Percentiles rank a stretch among this genome's conserved stretches.
Conservation (phyloP, 2,797 vertebrate genomes). For the Bucorvus abyssinicus region DNA sequence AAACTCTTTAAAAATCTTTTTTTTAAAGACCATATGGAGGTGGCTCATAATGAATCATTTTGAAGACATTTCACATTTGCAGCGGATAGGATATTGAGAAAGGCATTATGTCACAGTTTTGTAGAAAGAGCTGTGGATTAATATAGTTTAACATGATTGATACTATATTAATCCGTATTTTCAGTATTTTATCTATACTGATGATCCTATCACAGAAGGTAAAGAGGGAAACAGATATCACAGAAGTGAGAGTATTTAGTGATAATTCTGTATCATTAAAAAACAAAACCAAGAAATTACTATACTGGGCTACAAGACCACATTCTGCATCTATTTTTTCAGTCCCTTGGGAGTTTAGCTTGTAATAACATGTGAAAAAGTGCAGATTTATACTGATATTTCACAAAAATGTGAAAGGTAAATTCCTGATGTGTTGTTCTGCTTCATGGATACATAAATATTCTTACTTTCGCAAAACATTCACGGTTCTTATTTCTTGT, state of each 20-base stretch:
- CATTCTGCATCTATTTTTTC: background rate
- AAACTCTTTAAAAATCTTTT: background rate
- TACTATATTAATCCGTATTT: background rate
- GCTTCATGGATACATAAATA: background rate
- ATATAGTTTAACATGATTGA: background rate
- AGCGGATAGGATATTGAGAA: background rate
- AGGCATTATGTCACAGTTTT: background rate
- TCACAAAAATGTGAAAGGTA: background rate
- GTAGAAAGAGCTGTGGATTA: background rate
- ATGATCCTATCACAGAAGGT: background rate
- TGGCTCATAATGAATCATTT: background rate
- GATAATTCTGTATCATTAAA: background rate
- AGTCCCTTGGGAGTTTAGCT: background rate
- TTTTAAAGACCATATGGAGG: background rate
- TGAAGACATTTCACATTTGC: background rate
- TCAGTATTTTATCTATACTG: background rate
- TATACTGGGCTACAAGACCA: accelerated
- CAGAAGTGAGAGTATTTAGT: background rate
- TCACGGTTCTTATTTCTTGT: background rate
- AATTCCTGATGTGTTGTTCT: background rate
- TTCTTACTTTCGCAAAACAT: background rate
- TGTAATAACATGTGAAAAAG: background rate
- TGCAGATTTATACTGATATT: background rate
- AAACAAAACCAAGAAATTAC: background rate
- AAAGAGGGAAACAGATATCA: background rate